A percentile compares a stretch with the other conserved stretches of the same genome.
Conservation (phyloP, 1,140 invertebrate genomes). For the Megalopta genalis region DNA sequence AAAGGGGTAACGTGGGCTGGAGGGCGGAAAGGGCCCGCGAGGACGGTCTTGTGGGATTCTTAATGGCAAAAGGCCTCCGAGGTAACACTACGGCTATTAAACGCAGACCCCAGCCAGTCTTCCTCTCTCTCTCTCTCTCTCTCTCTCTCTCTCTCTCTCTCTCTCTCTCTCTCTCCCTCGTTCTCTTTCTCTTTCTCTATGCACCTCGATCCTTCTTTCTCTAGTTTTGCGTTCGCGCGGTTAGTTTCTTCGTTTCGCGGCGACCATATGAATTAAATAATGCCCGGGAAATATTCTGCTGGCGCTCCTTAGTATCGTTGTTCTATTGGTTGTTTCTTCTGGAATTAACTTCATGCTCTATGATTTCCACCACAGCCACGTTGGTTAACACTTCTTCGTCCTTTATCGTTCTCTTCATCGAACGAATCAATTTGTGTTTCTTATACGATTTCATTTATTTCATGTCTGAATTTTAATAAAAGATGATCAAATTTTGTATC, state of each 20-base stretch:
- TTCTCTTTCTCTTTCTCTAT: not conserved
- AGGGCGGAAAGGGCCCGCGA: constrained; percentile 45
- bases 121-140: constrained; percentile 19
- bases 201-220: not conserved
- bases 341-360: too few species aligned
- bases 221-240: not conserved
- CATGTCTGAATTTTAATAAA: too few species aligned
- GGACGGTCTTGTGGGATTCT: constrained; percentile 76
- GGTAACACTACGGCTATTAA: constrained; percentile 77
- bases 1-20: constrained; percentile 48
- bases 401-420: too few species aligned
- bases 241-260: constrained; percentile 23
- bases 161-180: not conserved
- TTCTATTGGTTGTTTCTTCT: not conserved
- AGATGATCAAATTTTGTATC: too few species aligned
- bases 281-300: not conserved
- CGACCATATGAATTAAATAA: constrained; percentile 5
- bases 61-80: constrained; percentile 74
- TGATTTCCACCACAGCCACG: too few species aligned
- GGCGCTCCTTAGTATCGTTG: not conserved
- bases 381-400: too few species aligned
- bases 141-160: not conserved
- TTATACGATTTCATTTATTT: too few species aligned
- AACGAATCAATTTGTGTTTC: too few species aligned
- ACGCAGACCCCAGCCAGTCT: constrained; percentile 59